Percentiles rank a stretch among this genome's conserved stretches.
phyloP scores from a whole-genome alignment of 2,888 invertebrate genomes.

The Philopedon plagiatum region DNA sequence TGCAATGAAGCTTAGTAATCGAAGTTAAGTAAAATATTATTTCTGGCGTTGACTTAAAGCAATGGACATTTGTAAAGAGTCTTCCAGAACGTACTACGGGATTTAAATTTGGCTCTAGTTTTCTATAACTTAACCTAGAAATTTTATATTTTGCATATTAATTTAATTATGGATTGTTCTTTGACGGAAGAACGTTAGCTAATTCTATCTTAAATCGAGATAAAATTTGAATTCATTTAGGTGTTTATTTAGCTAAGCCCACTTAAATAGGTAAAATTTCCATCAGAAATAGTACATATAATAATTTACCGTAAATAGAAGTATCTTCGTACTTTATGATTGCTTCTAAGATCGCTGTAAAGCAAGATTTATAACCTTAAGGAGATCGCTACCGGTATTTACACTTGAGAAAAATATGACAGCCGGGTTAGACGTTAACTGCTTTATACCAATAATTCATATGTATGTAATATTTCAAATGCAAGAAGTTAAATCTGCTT shows the following conservation, averaged over 20 bases:
- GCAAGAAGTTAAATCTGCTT: constrained; percentile 35
- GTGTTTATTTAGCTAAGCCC: too few relatives aligned
- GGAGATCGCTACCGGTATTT: constrained; percentile 15
- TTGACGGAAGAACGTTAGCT: too few relatives aligned
- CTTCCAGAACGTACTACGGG: too few relatives aligned
- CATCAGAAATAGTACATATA: not conserved
- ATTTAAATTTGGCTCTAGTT: too few relatives aligned
- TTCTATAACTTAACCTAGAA: too few relatives aligned
- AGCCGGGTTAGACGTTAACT: constrained; percentile 20
- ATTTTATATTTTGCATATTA: too few relatives aligned
- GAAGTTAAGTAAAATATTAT: too few relatives aligned
- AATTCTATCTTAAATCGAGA: too few relatives aligned
- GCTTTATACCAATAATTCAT: constrained; percentile 33
- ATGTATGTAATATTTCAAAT: constrained; percentile 30
- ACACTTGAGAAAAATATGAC: constrained; percentile 18
- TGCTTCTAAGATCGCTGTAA: not conserved
- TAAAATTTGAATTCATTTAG: not conserved
- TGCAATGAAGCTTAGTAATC: too few relatives aligned
- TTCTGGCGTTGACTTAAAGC: too few relatives aligned
- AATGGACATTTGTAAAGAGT: too few relatives aligned
- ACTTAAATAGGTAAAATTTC: not conserved
- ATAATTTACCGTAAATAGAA: constrained; percentile 4
- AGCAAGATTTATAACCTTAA: constrained; percentile 9
- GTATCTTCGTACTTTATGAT: constrained; percentile 3
- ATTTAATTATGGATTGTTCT: too few relatives aligned